phyloP scores from a whole-genome alignment of 1,140 invertebrate species.

The Anoplophora glabripennis region DNA sequence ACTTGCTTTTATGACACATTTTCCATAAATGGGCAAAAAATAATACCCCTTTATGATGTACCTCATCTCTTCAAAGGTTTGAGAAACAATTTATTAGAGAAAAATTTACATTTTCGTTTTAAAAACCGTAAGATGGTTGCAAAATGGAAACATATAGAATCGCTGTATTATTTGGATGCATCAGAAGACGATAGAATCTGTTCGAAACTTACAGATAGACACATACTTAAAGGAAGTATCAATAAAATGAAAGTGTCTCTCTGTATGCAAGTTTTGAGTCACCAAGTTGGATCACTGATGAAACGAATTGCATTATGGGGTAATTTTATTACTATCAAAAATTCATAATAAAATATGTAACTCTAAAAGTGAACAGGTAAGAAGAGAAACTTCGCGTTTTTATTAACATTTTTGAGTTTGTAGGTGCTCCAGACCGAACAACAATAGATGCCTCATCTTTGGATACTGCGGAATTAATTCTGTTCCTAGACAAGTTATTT shows the following conservation, averaged over 20 bases:
- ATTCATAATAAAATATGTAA: too few relatives aligned
- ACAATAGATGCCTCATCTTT: slow-evolving; percentile 17
- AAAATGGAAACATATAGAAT: slow-evolving; percentile 29
- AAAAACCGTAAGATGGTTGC: slow-evolving; percentile 21
- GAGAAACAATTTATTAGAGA: slow-evolving; percentile 40
- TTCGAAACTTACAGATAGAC: slow-evolving; percentile 37
- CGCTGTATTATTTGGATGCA: slow-evolving; percentile 20
- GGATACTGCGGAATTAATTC: slow-evolving; percentile 36
- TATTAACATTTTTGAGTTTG: slow-evolving; percentile 24
- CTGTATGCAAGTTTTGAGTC: slow-evolving; percentile 39
- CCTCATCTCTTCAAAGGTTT: slow-evolving; percentile 44
- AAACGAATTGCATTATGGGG: slow-evolving; percentile 29
- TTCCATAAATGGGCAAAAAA: slow-evolving; percentile 34
- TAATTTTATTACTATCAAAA: slow-evolving; percentile 2
- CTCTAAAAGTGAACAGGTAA: too few relatives aligned
- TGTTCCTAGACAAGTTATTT: slow-evolving; percentile 40
- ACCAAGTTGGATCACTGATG: slow-evolving; percentile 30
- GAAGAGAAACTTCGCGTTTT: too few relatives aligned
- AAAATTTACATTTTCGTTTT: slow-evolving; percentile 30
- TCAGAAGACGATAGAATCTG: neutral
- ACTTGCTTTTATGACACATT: too few relatives aligned
- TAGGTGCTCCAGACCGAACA: slow-evolving; percentile 25
- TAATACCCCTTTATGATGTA: slow-evolving; percentile 38
- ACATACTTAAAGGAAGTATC: slow-evolving; percentile 26
- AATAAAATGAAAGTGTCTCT: slow-evolving; percentile 40